Conservation (phyloP, 1,140 invertebrate species). For the Medauroidea extradentata region DNA sequence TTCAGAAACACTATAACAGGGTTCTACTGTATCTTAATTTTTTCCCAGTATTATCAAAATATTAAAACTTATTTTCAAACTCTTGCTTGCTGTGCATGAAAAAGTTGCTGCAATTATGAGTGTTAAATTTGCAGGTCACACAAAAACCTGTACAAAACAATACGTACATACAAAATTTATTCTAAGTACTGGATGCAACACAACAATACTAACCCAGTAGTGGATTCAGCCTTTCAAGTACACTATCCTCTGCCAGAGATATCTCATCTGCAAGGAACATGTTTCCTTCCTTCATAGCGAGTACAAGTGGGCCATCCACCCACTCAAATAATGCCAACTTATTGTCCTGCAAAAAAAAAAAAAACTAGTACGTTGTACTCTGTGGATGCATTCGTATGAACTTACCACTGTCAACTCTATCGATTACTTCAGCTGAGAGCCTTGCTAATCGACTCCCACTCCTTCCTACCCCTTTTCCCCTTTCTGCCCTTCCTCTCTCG, state of each 20-base stretch:
- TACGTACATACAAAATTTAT: neutral
- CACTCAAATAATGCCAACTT: constrained; percentile 79
- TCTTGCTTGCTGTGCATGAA: no score
- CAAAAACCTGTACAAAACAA: constrained; percentile 3
- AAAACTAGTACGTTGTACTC: no score
- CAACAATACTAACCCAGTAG: constrained; percentile 55
- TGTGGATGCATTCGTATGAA: no score
- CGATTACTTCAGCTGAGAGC: no score
- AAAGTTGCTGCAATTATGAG: constrained; percentile 24
- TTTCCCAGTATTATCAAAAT: no score
- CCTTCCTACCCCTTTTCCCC: no score
- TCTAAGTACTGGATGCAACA: constrained; percentile 2
- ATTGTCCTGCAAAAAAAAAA: neutral
- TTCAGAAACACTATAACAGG: no score
- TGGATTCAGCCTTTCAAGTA: constrained; percentile 95
- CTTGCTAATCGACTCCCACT: no score
- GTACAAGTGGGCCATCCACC: constrained; percentile 93
- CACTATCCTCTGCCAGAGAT: constrained; percentile 97
- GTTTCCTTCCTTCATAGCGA: constrained; percentile 81
- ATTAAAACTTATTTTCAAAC: no score
- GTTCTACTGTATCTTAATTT: no score
- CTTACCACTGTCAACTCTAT: no score
- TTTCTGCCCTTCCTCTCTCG: no score
- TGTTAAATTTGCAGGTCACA: neutral
- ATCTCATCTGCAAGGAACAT: constrained; percentile 98